Percentiles rank a stretch among this genome's conserved stretches.
phyloP scores from a whole-genome alignment of 1,140 invertebrate species.

The Epicauta chinensis region DNA sequence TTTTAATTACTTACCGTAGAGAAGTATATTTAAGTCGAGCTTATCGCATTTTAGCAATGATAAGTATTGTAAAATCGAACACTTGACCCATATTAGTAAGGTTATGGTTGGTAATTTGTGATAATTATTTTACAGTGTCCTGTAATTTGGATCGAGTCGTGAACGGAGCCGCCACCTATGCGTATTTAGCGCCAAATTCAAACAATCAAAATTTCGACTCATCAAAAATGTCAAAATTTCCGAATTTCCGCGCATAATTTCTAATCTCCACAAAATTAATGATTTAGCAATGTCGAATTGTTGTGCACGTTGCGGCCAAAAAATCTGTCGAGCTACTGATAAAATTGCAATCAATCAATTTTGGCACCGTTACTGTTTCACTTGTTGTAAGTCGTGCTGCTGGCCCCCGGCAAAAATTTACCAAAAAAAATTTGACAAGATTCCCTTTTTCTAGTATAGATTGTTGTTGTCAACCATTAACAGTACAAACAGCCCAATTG shows the following conservation, averaged over 20 bases:
- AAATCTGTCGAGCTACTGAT: constrained; percentile 43
- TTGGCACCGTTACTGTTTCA: constrained; percentile 45
- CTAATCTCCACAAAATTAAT: background rate
- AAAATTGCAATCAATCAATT: constrained; percentile 43
- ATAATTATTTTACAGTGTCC: no score
- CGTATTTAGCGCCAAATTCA: no score
- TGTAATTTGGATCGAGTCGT: no score
- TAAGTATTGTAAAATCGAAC: no score
- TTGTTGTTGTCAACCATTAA: constrained; percentile 39
- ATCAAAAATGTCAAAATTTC: no score
- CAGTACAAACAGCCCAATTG: constrained; percentile 36
- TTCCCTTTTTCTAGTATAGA: constrained; percentile 19
- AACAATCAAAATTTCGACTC: no score
- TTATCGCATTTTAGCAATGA: no score
- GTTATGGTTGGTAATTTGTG: no score
- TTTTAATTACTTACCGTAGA: no score
- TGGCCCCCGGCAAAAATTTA: background rate
- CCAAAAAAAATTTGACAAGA: background rate
- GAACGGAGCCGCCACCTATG: no score
- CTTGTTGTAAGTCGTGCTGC: constrained; percentile 40
- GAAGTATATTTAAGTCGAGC: no score
- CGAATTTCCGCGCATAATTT: background rate
- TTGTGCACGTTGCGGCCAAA: constrained; percentile 42
- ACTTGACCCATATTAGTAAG: no score
- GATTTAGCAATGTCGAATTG: constrained; percentile 12